A percentile compares a stretch with the other conserved stretches of the same genome.
phyloP scores from a whole-genome alignment of 2,797 vertebrate genomes.

The Coendou prehensilis region DNA sequence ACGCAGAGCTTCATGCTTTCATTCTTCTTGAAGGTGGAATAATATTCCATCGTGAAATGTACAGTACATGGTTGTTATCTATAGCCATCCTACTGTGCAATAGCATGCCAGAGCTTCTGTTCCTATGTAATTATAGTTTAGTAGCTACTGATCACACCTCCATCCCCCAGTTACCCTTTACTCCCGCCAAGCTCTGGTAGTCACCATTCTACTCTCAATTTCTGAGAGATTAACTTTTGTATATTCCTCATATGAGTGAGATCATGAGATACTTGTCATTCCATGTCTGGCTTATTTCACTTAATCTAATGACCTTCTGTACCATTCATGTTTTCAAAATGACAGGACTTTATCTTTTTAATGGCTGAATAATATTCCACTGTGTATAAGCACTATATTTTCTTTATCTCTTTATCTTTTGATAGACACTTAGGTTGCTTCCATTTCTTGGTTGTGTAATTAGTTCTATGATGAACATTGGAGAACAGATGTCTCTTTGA shows the following conservation, averaged over 20 bases:
- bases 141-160: not conserved
- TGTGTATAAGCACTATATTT: accelerated
- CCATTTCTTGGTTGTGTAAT: not conserved
- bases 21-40: not conserved
- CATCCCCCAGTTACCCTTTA: no score
- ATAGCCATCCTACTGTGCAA: not conserved
- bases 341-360: not conserved
- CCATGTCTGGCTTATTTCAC: not conserved
- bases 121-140: not conserved
- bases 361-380: not conserved
- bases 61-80: not conserved
- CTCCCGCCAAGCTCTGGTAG: not conserved
- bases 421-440: not conserved
- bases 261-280: not conserved
- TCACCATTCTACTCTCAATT: not conserved
- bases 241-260: not conserved
- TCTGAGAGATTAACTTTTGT: not conserved
- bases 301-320: not conserved
- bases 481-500: not conserved
- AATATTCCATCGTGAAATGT: not conserved
- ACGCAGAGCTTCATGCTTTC: not conserved
- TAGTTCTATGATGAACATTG: not conserved
- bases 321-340: not conserved
- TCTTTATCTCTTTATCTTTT: not conserved
- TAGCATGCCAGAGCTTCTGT: not conserved